These are phyloP conservation scores for Toxotes chatareus DNA, from an alignment of 2,113 vertebrate species.

Conservation along the genomic window DNA sequence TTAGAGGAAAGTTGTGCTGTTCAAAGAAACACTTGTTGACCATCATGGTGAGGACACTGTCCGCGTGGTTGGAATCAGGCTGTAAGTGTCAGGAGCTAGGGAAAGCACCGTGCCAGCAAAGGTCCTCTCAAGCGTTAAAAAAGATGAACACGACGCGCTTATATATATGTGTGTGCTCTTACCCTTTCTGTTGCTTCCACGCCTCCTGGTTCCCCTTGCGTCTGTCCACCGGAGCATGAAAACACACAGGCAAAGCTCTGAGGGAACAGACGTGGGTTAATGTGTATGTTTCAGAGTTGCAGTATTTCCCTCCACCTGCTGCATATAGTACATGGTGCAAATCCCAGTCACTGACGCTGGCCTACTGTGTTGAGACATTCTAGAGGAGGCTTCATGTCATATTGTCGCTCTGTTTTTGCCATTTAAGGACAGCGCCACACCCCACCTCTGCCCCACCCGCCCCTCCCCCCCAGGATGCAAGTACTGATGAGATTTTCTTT, in stretches of 20 bases:
- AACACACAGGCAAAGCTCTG: neutral
- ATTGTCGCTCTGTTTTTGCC: neutral
- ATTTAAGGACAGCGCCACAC: neutral
- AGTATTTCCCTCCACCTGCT: neutral
- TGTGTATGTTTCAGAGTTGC: neutral
- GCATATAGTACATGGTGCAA: neutral
- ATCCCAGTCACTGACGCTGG: neutral
- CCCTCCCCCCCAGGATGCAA: neutral
- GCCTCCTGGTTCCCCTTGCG: neutral
- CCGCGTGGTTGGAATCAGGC: too few species aligned
- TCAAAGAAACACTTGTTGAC: neutral
- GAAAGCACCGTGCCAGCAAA: neutral
- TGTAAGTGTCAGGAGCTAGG: neutral
- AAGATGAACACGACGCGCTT: neutral
- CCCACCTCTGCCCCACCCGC: neutral
- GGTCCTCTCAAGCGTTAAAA: neutral
- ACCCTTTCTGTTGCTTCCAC: neutral
- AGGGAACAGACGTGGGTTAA: neutral
- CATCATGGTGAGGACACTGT: neutral
- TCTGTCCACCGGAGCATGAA: neutral
- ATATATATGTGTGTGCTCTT: constrained; percentile 7
- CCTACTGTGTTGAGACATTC: neutral
- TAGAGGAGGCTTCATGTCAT: neutral
- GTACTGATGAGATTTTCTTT: neutral
- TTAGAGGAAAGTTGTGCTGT: too few species aligned